Base-by-base conservation (phyloP, 23 tunicate genomes). In the Halocynthia roretzi region DNA sequence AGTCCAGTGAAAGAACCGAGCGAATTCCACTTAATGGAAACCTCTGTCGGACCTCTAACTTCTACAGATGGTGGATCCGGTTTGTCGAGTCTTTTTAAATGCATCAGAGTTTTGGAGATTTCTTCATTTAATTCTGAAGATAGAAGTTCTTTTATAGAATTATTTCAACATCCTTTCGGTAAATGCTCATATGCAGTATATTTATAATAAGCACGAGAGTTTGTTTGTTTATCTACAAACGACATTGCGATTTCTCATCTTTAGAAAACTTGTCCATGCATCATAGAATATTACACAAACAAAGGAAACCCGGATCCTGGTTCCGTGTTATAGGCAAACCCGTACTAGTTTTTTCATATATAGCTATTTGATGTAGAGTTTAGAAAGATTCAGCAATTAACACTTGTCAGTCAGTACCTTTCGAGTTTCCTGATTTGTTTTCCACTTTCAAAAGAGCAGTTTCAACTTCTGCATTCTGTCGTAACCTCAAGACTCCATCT, bases 51-150 rank as follows among this genome's bases (percentile, higher is more conserved):
- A 19, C 64, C 61, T 40, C 76, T 0, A 20, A 70, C 77, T 54
- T 64, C 82, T 7, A 89, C 83, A 20, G 61, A 48, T 54, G 96
- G 96, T 15, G 96, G 85, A 18, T 69, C 76, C 20, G 96, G 96
- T 44, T 64, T 21, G 40, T 83, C 84, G 6, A 89, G 73, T 62
- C 63, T 80, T 50, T 80, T 84, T 49, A 89, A 68, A 31, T 83
- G 83, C 52, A 56, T 71, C 19, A 89, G 77, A 5, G 96, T 83
- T 70, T 80, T 80, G 12, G 22, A 40, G 18, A 89, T 83, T 68
- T 89, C 96, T 44, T 89, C 88, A 64, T 89, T 89, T 54, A 89
- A 50, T 68, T 89, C 96, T 89, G 71, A 15, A 83, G 7, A 12
- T 20, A 61, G 31, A 52, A 64, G 6, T 50, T 15, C 9, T 11